Evolutionary conservation across 2,888 invertebrate species (phyloP).

Genomic region (Apantesis nais): DNA sequence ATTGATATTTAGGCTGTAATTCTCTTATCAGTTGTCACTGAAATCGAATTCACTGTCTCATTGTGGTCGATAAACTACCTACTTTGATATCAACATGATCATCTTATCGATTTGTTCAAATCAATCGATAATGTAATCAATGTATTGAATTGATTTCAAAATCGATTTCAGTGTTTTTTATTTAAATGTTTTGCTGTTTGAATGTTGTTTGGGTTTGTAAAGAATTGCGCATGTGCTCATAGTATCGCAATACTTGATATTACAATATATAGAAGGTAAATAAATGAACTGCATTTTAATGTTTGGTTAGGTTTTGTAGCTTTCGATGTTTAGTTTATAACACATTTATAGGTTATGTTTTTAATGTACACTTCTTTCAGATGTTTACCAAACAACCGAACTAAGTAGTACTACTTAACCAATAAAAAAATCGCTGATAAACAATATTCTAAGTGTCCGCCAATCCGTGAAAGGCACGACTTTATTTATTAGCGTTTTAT

Average conservation of each 20-base stretch:
- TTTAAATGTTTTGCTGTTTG: slow-evolving; percentile 15
- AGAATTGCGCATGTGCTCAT: slow-evolving; percentile 22
- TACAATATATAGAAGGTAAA: too few relatives aligned
- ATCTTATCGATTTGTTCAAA: slow-evolving; percentile 33
- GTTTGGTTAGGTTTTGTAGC: not conserved
- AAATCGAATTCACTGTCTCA: slow-evolving; percentile 26
- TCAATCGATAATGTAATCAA: slow-evolving; percentile 38
- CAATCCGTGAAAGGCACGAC: slow-evolving; percentile 17
- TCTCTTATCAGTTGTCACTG: slow-evolving; percentile 38
- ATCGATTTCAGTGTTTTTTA: slow-evolving; percentile 33
- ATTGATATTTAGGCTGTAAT: slow-evolving; percentile 56
- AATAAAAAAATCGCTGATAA: not conserved
- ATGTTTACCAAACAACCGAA: not conserved
- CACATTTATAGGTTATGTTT: slow-evolving; percentile 13
- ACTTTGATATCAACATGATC: slow-evolving; percentile 20
- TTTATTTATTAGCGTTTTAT: slow-evolving; percentile 1
- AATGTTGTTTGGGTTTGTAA: not conserved
- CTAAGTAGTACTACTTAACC: not conserved
- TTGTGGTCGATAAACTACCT: slow-evolving; percentile 39
- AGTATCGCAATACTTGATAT: not conserved
- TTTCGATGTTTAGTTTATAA: not conserved
- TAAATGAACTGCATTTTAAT: not conserved
- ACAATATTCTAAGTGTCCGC: slow-evolving; percentile 14
- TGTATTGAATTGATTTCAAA: slow-evolving; percentile 24
- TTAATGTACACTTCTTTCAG: not conserved